phyloP scores from a whole-genome alignment of 1,140 invertebrate genomes.

The Neelides sp. region DNA sequence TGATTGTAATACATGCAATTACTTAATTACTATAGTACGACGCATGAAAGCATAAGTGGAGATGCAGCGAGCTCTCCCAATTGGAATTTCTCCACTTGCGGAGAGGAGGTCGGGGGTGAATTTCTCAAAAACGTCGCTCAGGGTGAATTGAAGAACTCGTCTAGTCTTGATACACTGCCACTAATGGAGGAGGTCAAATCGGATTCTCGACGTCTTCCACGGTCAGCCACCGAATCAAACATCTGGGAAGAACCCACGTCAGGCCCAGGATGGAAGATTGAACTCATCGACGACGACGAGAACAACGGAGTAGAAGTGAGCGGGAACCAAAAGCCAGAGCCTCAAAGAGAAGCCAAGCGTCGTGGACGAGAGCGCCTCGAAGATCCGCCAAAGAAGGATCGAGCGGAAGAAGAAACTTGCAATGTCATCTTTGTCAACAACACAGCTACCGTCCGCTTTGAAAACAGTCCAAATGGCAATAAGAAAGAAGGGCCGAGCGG shows the following conservation, averaged over 20 bases:
- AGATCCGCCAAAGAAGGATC: neutral
- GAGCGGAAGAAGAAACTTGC: conserved; percentile 12
- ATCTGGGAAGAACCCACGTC: conserved; percentile 4
- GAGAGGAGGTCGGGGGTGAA: neutral
- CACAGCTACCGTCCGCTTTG: conserved; percentile 16
- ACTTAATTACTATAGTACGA: conserved; percentile 19
- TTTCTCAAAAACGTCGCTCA: neutral
- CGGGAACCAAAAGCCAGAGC: conserved; percentile 12
- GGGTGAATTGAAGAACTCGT: conserved; percentile 5
- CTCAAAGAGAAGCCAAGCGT: conserved; percentile 10
- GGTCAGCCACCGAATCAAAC: conserved; percentile 20
- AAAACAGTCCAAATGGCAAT: conserved; percentile 17
- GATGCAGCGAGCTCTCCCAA: too few relatives aligned
- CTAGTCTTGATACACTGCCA: conserved; percentile 29
- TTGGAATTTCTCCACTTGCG: too few relatives aligned
- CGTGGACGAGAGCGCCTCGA: conserved; percentile 5
- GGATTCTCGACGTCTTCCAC: neutral
- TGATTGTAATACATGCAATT: neutral
- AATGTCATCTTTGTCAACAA: conserved; percentile 22
- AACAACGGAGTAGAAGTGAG: neutral
- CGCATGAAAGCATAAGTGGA: conserved; percentile 20
- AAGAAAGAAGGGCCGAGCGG: too few relatives aligned
- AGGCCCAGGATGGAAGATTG: conserved; percentile 5
- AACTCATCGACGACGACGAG: neutral
- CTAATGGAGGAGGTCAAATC: neutral